Base-by-base conservation (phyloP, 2,797 vertebrate species). In the Micrastur ruficollis region DNA sequence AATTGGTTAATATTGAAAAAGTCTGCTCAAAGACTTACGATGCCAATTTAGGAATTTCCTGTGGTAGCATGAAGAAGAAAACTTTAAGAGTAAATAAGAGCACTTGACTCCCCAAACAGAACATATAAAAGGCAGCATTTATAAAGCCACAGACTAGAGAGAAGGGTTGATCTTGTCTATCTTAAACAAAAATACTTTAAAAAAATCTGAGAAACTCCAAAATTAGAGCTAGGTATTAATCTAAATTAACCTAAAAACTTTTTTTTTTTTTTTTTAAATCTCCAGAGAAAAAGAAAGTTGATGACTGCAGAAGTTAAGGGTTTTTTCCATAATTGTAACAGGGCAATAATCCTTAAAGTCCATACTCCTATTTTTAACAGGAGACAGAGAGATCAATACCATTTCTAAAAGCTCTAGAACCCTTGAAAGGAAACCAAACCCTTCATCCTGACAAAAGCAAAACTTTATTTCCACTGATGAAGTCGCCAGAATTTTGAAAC, bases 131-230 rank as follows among this genome's bases (percentile, higher is more conserved):
- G 12, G 29, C 22, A 86, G 29, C 5, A 50, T 53, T 90, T 79
- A 12, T 29, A 50, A 62, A 76, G 31, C 12, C 71, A 89, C 5
- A 14, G 21, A 22, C 12, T 32, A 44, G 19, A 26, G 3, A 67
- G 11, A 63, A 61, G 4, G 9, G 7, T 86, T 75, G 12, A 80
- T 8, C 6, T 32, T 52, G 4, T 3, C 7, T 27, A 15, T 5
- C 56, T 44, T 58, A 36, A 59, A 34, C 34, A 79, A 53, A 49
- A 66, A 42, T 3, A 44, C 14, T 65, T 47, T 3, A 1, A 5
- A 3, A 2, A 15, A 19, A 38, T 3, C 1, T 3, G 0, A 6
- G 44, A 46, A 70, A 10, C 6, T 55, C 25, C 12, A 73, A 32
- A 90, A 53, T 38, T 21, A 44, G 21, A 55, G 6, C 3, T 18